phyloP scores from a whole-genome alignment of 1,140 invertebrate species.

The Tenebrio molitor region DNA sequence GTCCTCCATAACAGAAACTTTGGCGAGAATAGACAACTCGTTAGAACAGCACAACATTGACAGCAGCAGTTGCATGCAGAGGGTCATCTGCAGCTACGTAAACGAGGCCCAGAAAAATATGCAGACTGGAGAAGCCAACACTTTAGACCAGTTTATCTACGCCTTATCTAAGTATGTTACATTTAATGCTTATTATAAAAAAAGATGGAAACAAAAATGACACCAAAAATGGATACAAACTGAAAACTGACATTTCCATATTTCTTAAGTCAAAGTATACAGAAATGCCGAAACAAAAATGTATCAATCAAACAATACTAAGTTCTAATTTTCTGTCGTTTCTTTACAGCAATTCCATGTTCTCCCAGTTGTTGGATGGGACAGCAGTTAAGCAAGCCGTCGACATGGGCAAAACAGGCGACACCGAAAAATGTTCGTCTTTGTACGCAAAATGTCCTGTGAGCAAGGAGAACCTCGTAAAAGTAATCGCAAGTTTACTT shows the following conservation, averaged over 20 bases:
- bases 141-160: slow-evolving; percentile 76
- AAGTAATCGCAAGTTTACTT: slow-evolving; percentile 73
- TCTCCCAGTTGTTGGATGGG: slow-evolving; percentile 80
- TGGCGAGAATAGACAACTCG: slow-evolving; percentile 80
- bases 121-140: slow-evolving; percentile 72
- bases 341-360: slow-evolving; percentile 76
- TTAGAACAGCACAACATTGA: slow-evolving; percentile 82
- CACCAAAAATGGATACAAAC: too few relatives aligned
- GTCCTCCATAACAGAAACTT: slow-evolving; percentile 73
- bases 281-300: too few relatives aligned
- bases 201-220: too few relatives aligned
- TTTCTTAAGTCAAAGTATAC: too few relatives aligned
- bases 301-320: too few relatives aligned
- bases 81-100: slow-evolving; percentile 82
- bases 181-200: too few relatives aligned
- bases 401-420: slow-evolving; percentile 73
- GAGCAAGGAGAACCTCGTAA: slow-evolving; percentile 74
- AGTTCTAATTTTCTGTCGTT: not conserved
- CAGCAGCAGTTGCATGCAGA: slow-evolving; percentile 82
- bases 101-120: slow-evolving; percentile 76
- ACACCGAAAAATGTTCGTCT: slow-evolving; percentile 71
- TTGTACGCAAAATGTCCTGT: slow-evolving; percentile 75
- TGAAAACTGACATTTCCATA: too few relatives aligned
- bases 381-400: slow-evolving; percentile 83
- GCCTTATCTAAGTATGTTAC: slow-evolving; percentile 73